Evolutionary conservation across 2,888 invertebrate species (phyloP).

Genomic region (Darwinula stevensoni): DNA sequence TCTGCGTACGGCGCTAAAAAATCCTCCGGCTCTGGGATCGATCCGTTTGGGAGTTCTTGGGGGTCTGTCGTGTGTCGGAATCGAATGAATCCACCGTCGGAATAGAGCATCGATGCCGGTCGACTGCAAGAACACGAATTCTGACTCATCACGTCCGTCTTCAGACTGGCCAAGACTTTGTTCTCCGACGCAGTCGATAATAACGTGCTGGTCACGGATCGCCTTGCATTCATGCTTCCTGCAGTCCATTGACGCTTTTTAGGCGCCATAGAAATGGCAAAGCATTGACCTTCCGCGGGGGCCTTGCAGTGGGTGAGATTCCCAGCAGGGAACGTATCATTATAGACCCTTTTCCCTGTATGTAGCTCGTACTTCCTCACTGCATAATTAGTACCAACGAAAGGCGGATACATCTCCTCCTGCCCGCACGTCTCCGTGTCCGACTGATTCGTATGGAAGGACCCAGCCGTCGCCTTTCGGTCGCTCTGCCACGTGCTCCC

Average conservation of each 20-base stretch:
- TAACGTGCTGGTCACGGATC: neutral
- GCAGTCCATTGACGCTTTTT: neutral
- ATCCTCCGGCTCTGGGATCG: too few species aligned
- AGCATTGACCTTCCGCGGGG: neutral
- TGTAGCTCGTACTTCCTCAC: constrained; percentile 50
- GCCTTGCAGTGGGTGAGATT: neutral
- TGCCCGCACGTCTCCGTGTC: too few species aligned
- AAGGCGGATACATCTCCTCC: neutral
- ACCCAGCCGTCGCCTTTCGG: too few species aligned
- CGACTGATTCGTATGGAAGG: too few species aligned
- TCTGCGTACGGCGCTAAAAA: too few species aligned
- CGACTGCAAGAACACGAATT: neutral
- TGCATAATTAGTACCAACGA: constrained; percentile 20
- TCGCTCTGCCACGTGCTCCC: too few species aligned
- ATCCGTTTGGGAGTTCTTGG: too few species aligned
- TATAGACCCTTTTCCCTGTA: constrained; percentile 30
- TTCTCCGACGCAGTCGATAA: neutral
- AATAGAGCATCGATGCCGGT: neutral
- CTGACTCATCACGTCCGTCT: neutral
- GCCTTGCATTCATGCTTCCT: neutral
- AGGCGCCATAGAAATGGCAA: constrained; percentile 1
- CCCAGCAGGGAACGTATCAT: neutral
- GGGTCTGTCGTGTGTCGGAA: too few species aligned
- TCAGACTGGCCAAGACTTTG: constrained; percentile 1
- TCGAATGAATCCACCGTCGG: too few species aligned